Evolutionary conservation across 1,140 invertebrate species (phyloP).

Genomic region (Nixonia krombeini): DNA sequence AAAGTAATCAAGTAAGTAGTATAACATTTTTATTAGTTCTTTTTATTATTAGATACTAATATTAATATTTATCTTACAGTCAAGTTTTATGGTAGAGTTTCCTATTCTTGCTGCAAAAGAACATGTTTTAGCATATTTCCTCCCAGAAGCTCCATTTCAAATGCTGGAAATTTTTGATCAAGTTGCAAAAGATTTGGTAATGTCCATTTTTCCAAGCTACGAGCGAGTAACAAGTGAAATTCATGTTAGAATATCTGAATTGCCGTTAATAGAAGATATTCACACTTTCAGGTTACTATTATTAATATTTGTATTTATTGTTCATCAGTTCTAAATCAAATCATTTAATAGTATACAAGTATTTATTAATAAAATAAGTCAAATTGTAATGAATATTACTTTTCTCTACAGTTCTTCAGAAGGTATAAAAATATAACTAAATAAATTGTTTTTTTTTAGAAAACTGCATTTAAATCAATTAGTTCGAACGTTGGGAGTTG

Average conservation of each 20-base stretch:
- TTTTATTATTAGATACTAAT: not conserved
- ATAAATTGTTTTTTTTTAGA: constrained; percentile 75
- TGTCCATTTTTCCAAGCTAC: constrained; percentile 96
- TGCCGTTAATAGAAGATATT: constrained; percentile 96
- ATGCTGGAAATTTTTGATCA: constrained; percentile 97
- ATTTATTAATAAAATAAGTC: no score
- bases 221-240: constrained; percentile 94
- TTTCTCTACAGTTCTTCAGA: no score
- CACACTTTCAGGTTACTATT: constrained; percentile 84
- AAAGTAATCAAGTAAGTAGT: constrained; percentile 79
- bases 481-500: constrained; percentile 94
- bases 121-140: constrained; percentile 94
- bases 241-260: constrained; percentile 93
- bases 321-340: no score
- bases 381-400: no score
- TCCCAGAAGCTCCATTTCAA: constrained; percentile 97
- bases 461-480: constrained; percentile 97
- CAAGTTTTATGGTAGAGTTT: constrained; percentile 96
- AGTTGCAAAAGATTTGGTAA: constrained; percentile 94
- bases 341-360: no score
- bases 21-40: not conserved
- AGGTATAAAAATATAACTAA: no score
- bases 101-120: constrained; percentile 90
- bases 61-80: constrained; percentile 65
- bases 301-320: constrained; percentile 15